These are phyloP conservation scores for Eueides isabella DNA, from an alignment of 1,140 invertebrate genomes.

Conservation along the genomic window DNA sequence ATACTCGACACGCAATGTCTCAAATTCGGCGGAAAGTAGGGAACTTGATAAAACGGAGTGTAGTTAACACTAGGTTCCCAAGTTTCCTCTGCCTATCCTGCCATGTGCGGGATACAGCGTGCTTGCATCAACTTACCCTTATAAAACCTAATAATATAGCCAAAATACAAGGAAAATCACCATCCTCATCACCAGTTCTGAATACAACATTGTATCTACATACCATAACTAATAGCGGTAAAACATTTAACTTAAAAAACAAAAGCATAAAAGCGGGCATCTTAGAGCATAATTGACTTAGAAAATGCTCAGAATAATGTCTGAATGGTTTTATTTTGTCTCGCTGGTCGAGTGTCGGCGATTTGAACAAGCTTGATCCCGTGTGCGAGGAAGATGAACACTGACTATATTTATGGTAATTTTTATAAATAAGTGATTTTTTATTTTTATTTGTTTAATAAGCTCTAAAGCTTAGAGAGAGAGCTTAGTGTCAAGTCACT, in stretches of 20 bases:
- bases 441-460: not conserved
- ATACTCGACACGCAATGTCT: no score
- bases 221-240: slow-evolving; percentile 66
- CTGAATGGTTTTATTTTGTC: slow-evolving; percentile 57
- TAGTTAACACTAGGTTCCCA: no score
- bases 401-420: not conserved
- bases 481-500: no score
- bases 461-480: no score
- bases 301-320: slow-evolving; percentile 65
- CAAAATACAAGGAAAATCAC: slow-evolving; percentile 1
- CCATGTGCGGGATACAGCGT: no score
- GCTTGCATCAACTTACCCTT: no score
- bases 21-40: no score
- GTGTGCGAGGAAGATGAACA: slow-evolving; percentile 15
- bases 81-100: no score
- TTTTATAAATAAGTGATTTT: not conserved
- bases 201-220: slow-evolving; percentile 33
- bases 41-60: no score
- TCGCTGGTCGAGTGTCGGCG: slow-evolving; percentile 54
- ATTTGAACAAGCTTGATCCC: slow-evolving; percentile 52
- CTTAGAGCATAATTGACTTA: slow-evolving; percentile 70
- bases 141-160: not conserved
- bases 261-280: slow-evolving; percentile 60
- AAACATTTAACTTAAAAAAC: slow-evolving; percentile 59
- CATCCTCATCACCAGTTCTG: not conserved